These are phyloP conservation scores for Epinephelus coioides DNA, from an alignment of 2,797 vertebrate species.

Conservation along the genomic window DNA sequence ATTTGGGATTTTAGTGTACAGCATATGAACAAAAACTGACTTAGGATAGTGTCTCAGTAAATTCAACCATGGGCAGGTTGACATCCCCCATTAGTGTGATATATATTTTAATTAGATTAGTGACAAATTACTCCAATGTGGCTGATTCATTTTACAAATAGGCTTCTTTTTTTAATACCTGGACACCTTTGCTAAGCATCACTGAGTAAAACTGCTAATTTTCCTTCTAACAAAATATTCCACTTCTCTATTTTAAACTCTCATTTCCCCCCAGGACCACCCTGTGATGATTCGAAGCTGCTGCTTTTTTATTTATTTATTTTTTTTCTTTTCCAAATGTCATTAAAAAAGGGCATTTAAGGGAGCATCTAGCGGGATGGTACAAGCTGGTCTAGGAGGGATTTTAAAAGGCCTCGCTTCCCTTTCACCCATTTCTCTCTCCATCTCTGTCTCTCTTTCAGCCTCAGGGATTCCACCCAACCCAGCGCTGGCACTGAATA, in stretches of 20 bases:
- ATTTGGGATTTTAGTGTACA: neutral
- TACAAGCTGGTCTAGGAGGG: conserved; percentile 13
- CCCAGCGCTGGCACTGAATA: conserved; percentile 22
- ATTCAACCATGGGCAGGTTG: neutral
- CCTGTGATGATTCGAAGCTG: conserved; percentile 19
- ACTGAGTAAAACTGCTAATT: neutral
- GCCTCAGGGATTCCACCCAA: conserved; percentile 42
- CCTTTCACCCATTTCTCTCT: conserved; percentile 3
- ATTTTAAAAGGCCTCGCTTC: conserved; percentile 34
- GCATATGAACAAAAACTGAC: neutral
- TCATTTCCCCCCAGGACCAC: neutral
- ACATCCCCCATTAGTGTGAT: neutral
- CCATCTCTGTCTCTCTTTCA: conserved; percentile 23
- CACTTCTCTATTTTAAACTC: conserved; percentile 6
- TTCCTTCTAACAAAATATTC: neutral
- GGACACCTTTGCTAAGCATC: neutral
- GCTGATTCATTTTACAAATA: neutral
- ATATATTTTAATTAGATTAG: neutral
- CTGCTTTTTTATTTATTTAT: neutral
- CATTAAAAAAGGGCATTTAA: conserved; percentile 41
- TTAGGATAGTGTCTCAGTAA: neutral
- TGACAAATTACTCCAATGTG: neutral
- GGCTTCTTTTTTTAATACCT: neutral
- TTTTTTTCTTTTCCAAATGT: conserved; percentile 19
- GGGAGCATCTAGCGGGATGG: conserved; percentile 7